These are phyloP conservation scores for Dicyrtoma fusca DNA, from an alignment of 2,888 invertebrate genomes.

Conservation along the genomic window DNA sequence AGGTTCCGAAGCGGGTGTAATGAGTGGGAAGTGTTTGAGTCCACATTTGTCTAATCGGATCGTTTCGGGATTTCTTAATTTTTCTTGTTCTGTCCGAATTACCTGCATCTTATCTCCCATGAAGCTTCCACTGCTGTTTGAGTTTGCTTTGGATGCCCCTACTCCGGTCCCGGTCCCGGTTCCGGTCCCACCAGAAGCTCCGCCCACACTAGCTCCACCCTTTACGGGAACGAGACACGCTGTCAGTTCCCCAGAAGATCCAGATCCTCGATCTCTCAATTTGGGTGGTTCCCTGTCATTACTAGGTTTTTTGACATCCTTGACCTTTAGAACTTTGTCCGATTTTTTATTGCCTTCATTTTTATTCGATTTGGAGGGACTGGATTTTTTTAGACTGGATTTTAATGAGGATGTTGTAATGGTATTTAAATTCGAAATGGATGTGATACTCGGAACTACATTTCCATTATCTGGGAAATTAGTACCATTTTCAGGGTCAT, in stretches of 20 bases:
- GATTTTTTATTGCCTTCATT: constrained; percentile 1
- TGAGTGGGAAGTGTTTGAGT: constrained; percentile 50
- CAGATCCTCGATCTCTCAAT: no score
- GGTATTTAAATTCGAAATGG: no score
- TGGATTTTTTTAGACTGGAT: neutral
- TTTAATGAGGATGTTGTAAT: neutral
- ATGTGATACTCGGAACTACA: neutral
- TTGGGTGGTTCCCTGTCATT: neutral
- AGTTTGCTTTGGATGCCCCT: constrained; percentile 1
- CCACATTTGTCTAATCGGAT: constrained; percentile 79
- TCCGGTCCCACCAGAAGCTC: neutral
- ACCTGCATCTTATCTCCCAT: constrained; percentile 65
- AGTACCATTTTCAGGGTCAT: neutral
- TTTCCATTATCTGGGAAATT: neutral
- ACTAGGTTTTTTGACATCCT: constrained; percentile 1
- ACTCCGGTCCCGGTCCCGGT: neutral
- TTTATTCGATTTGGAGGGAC: neutral
- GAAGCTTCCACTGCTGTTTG: neutral
- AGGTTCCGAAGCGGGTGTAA: constrained; percentile 44
- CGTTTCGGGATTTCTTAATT: constrained; percentile 81
- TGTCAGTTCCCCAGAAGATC: neutral
- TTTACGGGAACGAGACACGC: constrained; percentile 7
- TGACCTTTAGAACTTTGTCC: constrained; percentile 9
- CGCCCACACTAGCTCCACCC: no score
- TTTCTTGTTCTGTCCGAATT: constrained; percentile 73